Base-by-base conservation (phyloP, 2,113 vertebrate genomes). In the Brachyistius frenatus region DNA sequence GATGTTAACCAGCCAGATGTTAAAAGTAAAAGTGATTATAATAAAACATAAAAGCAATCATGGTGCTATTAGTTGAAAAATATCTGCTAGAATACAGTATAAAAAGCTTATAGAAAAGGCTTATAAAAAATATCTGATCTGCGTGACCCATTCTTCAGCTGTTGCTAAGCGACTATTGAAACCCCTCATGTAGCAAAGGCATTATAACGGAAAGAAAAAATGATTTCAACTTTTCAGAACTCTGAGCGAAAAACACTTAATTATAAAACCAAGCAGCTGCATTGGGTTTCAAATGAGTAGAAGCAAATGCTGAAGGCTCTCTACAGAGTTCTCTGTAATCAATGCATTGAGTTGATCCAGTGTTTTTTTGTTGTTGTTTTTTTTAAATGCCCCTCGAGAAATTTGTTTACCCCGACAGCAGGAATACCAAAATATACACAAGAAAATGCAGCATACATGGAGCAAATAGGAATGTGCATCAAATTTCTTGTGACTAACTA, bases 111-210 rank as follows among this genome's bases (percentile, higher is more conserved):
- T 37, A 56, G 41, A 70, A 71, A 78, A 66, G 49, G 47, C 68
- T 68, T 69, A 33, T 64, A 55, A 68, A 50, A 50, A 83, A 70
- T 53, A 52, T 87, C 73, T 67, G 37, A 66, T 73, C 67, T 44
- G 54, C 68, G 7, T 81, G 66, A 73, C 11, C 46, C 47, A 23
- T 66, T 68, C 49, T 76, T 81, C 33, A 37, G 73, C 73, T 80
- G 88, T 88, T 90, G 86, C 90, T 82, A 86, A 87, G 84, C 76
- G 10, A 90, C 84, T 73, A n/a, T 35, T 81, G 31, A 57, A 80
- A 73, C 32, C 39, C 46, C 35, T 76, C 10, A 55, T 67, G 14
- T 31, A 78, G 68, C 30, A 79, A 23, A 66, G 23, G 39, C 54
- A 37, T 60, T 73, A 64, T 54, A 60, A 35, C 60, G 47, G 33